Conservation (phyloP, 2,113 vertebrate species). For the Noturus placidus region DNA sequence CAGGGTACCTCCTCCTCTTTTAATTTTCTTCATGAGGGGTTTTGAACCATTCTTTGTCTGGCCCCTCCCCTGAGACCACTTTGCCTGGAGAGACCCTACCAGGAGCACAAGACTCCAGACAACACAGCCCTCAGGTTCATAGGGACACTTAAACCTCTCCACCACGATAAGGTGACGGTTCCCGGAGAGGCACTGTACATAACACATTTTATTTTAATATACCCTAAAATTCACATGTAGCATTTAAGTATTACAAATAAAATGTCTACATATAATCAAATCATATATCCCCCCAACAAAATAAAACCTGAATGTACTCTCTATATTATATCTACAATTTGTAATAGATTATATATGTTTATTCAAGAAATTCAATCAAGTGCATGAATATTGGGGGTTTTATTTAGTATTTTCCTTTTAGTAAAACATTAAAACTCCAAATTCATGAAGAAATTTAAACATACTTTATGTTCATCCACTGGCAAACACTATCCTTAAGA, state of each 20-base stretch:
- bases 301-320: not conserved
- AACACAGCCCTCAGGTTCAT: too few relatives aligned
- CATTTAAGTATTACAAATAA: not conserved
- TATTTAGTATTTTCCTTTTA: not conserved
- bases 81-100: too few relatives aligned
- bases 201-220: not conserved
- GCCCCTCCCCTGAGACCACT: too few relatives aligned
- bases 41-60: too few relatives aligned
- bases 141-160: too few relatives aligned
- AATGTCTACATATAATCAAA: not conserved
- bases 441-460: not conserved
- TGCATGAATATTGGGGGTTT: not conserved
- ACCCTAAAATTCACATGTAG: not conserved
- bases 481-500: slow-evolving; percentile 30
- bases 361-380: not conserved
- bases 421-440: not conserved
- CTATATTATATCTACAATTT: not conserved
- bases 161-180: too few relatives aligned
- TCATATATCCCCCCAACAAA: not conserved
- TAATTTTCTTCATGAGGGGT: too few relatives aligned
- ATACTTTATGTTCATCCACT: not conserved
- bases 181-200: too few relatives aligned
- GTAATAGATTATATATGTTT: not conserved
- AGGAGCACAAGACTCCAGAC: too few relatives aligned
- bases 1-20: too few relatives aligned